Base-by-base conservation (phyloP, 2,888 invertebrate genomes). In the Leucoma salicis region DNA sequence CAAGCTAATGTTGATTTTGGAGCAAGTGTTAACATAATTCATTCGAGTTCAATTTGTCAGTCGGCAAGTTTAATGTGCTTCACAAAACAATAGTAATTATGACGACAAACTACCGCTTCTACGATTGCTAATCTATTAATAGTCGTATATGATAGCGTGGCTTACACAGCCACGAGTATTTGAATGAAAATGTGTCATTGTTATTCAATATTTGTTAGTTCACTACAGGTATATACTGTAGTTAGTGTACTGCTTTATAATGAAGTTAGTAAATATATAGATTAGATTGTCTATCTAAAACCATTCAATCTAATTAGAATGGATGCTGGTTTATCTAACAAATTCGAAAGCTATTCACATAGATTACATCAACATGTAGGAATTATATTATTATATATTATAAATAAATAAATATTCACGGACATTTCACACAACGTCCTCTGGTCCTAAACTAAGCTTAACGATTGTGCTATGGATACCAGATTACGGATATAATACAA, bases 11-110 rank as follows among this genome's bases (percentile, higher is more conserved):
- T 73, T 74, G 66, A 66, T 66, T 75, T 70, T 74, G 57, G 62
- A 61, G 60, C 62, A 71, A 73, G 74, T 74, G 72, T 68, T 70
- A 66, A 71, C 66, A 70, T 68, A 64, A 74, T 67, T 70, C 71
- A 66, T 61, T 55, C 51, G 52, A 52, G 72, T 66, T 63, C 58
- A 68, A 68, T 66, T 66, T 66, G 63, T 70, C 67, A 66, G 67
- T 67, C 53, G 51, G 55, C 48, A 59, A 67, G 63, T 58, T 62
- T 63, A 70, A 66, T 69, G 57, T 57, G 61, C 48, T 66, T 57
- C 49, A 57, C 59, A 61, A 60, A 68, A 66, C 69, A 71, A 65
- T 65, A 53, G 72, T 66, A 65, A 68, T 70, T 70, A 68, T 57
- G 47, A 53, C 56, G 49, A 63, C 65, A 61, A 49, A 60, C 59